Base-by-base conservation (phyloP, 2,797 vertebrate species). In the Etheostoma nigrum region DNA sequence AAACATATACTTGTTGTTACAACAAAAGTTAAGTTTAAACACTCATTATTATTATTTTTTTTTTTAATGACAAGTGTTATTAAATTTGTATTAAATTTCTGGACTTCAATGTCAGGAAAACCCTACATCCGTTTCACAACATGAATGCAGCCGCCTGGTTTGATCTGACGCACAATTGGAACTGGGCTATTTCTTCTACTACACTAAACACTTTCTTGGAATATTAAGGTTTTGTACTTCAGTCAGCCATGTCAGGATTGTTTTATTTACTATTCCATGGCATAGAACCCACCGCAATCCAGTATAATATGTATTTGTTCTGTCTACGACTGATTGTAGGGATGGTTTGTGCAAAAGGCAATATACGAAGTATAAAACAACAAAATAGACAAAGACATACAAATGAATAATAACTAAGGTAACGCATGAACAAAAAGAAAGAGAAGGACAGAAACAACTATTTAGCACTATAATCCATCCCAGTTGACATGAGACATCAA, bases 401-500 rank as follows among this genome's bases (percentile, higher is more conserved):
- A 40, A 40, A 40, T 40, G 10, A 40, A 40, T 40, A 10, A 12
- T 25, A 40, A 16, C 3, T 49, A 27, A 52, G 7, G 21, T 60
- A 33, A 36, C 42, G 49, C 44, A 33, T 51, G 23, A 62, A 13
- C 13, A 63, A 48, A 48, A 25, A 49, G 6, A 59, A 10, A 57
- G 16, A 65, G 45, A 64, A 52, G 44, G 70, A 59, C 19, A 62
- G 18, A 72, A 77, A 74, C 45, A 54, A 19, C 51, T 21, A 49
- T 64, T 62, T 30, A 45, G 21, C 48, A 12, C 48, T 62, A 15
- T 62, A 77, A 82, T 80, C 61, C 45, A 47, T 58, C 63, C 66
- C 76, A 78, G 48, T 69, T 81, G 72, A 82, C 75, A 77, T 86
- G 62, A 65, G 72, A 82, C 75, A 77, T 86, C 65, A 65, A 55